Percentiles rank a stretch among this genome's conserved stretches.
Conservation (phyloP, 1,140 invertebrate genomes). For the Drosophila saltans region DNA sequence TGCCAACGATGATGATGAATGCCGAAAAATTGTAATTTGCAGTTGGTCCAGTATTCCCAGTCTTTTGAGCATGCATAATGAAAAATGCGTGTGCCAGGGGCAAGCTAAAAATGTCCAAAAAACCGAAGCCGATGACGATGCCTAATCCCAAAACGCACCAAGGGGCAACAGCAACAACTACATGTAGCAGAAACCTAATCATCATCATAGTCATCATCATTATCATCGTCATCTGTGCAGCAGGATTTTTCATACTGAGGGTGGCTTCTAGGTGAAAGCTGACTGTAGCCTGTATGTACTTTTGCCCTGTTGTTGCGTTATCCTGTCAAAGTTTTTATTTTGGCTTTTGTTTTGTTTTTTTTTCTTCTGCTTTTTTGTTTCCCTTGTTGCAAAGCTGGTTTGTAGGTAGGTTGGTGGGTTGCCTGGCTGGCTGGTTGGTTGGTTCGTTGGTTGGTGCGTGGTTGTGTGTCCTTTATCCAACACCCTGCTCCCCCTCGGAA, state of each 20-base stretch:
- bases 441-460: slow-evolving; percentile 41
- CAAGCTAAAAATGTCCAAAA: slow-evolving; percentile 12
- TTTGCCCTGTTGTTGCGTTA: background rate
- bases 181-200: slow-evolving; percentile 14
- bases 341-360: background rate
- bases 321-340: slow-evolving; percentile 14
- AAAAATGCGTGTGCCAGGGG: slow-evolving; percentile 68
- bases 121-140: slow-evolving; percentile 31
- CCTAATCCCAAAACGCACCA: slow-evolving; percentile 63
- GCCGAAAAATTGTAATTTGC: slow-evolving; percentile 57
- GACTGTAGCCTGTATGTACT: slow-evolving; percentile 7
- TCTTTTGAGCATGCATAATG: slow-evolving; percentile 55
- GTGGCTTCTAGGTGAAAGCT: slow-evolving; percentile 2
- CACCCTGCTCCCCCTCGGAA: slow-evolving; percentile 34
- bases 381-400: slow-evolving; percentile 1
- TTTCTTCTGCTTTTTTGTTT: background rate
- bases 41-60: slow-evolving; percentile 21
- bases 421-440: background rate
- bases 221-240: slow-evolving; percentile 1
- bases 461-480: slow-evolving; percentile 44
- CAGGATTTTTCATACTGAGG: background rate
- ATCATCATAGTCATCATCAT: slow-evolving; percentile 32
- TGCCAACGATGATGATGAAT: slow-evolving; percentile 32
- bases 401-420: background rate
- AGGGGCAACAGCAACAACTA: slow-evolving; percentile 31